phyloP scores from a whole-genome alignment of 2,113 vertebrate genomes.

The Rostratula benghalensis region DNA sequence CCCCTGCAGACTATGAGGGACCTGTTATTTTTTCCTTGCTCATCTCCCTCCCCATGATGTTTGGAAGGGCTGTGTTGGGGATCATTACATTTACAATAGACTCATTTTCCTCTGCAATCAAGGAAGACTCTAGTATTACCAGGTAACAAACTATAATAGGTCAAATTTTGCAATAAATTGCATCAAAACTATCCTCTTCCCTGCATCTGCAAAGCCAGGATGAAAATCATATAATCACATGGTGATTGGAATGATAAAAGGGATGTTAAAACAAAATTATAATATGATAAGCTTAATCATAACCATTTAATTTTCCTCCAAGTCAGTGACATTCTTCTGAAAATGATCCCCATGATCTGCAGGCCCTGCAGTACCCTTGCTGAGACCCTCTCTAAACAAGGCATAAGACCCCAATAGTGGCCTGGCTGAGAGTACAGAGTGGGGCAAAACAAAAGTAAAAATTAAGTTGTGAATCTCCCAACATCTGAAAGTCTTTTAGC shows the following conservation, averaged over 20 bases:
- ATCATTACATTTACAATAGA: background rate
- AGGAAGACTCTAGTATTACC: background rate
- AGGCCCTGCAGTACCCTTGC: background rate
- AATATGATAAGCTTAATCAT: background rate
- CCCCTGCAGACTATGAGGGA: accelerated
- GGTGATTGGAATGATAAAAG: background rate
- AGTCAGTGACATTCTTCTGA: background rate
- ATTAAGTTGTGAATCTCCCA: background rate
- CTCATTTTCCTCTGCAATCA: background rate
- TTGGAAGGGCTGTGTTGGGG: background rate
- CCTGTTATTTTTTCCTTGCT: background rate
- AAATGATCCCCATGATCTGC: background rate
- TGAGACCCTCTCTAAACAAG: background rate
- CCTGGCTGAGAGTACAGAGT: background rate
- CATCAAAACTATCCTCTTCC: background rate
- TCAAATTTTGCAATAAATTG: background rate
- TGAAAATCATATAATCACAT: background rate
- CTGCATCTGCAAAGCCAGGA: background rate
- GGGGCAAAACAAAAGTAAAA: background rate
- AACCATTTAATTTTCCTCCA: background rate
- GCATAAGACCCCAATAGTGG: background rate
- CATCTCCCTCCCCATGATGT: background rate
- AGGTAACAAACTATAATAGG: background rate
- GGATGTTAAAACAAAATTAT: background rate
- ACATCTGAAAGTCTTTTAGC: background rate